Evolutionary conservation across 2,113 vertebrate genomes (phyloP), one percentile per base, ranked within the genome.

Genomic region (Oreochromis spilurus): DNA sequence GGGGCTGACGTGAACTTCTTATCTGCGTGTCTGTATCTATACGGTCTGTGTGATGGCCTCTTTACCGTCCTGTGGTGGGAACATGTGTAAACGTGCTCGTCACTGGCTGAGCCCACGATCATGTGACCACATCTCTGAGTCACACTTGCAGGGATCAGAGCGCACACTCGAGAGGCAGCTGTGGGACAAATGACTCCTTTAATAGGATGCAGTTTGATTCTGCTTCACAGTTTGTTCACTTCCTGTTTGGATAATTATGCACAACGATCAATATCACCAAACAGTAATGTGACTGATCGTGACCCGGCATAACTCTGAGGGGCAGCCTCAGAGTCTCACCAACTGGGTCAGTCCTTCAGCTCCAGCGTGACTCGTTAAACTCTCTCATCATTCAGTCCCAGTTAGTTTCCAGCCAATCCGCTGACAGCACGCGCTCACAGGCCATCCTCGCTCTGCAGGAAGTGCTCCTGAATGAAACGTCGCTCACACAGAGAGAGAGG

Each of bases 11-110:
- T 7, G 9, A 36, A 67, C 62, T 14, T 3, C 4, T 0, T 67
- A 5, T 5, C n/a, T 12, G 36, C 36, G 11, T 4, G 38, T 70
- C 7, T 16, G 65, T 16, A 26, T 72, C 8, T 43, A 1, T 6
- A 43, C 17, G 2, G 7, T 43, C 65, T 16, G 65, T 4, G 0
- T 6, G 21, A 16, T 3, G n/a, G n/a, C 21, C 0, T 36, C 31
- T 36, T 0, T 65, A 38, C 31, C 4, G 31, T 1, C 60, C 60
- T 65, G 60, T n/a, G 60, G 10, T 12, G 4, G 50, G 26, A 77
- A 77, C 43, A 48, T 75, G 9, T 50, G 45, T 77, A 77, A 77
- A 31, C 9, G 0, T 21, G n/a, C 34, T 77, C 16, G 3, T 31
- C 16, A 6, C 70, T 48, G 67, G 5, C 67, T 19, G 70, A 19